These are phyloP conservation scores for Andrena praecox DNA, from an alignment of 2,888 invertebrate species.

Conservation along the genomic window DNA sequence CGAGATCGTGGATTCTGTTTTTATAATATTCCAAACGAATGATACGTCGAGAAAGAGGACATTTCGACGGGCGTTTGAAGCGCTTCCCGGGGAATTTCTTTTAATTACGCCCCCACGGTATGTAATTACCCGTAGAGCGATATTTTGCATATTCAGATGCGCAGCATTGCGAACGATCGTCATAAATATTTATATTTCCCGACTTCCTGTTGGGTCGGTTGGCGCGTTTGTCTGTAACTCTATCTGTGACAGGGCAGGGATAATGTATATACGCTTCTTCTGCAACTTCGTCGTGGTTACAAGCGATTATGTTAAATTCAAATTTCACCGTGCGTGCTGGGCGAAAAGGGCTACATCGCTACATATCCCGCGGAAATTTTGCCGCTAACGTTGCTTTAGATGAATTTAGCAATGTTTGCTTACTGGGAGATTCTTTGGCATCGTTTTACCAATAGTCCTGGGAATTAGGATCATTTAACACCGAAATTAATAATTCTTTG, in stretches of 20 bases:
- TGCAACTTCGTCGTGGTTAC: not conserved
- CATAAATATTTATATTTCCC: conserved; percentile 37
- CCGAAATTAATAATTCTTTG: too few species aligned
- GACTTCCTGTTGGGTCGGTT: not conserved
- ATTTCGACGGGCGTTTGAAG: not conserved
- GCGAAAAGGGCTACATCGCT: too few species aligned
- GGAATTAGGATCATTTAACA: too few species aligned
- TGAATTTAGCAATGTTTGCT: too few species aligned
- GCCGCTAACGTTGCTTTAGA: too few species aligned
- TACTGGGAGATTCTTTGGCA: too few species aligned
- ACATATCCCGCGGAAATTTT: too few species aligned
- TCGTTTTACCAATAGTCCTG: too few species aligned
- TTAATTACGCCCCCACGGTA: conserved; percentile 2
- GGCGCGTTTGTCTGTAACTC: not conserved
- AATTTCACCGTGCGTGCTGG: not conserved
- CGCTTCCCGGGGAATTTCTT: not conserved
- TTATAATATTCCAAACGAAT: not conserved
- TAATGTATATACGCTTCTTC: conserved; percentile 8
- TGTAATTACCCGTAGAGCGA: not conserved
- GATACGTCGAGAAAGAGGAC: not conserved
- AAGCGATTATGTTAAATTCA: not conserved
- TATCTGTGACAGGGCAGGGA: not conserved
- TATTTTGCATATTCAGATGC: conserved; percentile 16
- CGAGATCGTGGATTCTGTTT: not conserved
- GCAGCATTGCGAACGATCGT: conserved; percentile 17